Base-by-base conservation (phyloP, 2,888 invertebrate genomes). In the Myopa tessellatipennis region DNA sequence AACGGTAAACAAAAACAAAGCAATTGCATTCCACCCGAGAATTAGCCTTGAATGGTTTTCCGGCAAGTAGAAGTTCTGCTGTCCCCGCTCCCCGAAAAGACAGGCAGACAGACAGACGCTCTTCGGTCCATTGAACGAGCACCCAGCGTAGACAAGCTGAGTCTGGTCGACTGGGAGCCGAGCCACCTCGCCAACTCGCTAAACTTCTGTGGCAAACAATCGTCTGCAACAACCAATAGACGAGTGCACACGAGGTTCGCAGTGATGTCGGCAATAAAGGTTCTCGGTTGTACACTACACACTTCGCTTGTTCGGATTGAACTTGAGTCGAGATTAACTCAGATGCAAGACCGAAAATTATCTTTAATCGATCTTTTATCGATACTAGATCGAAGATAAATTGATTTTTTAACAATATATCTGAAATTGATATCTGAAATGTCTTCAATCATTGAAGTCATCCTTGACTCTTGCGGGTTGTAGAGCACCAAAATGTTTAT, bases 11-110 rank as follows among this genome's bases (percentile, higher is more conserved):
- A 73, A 72, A 68, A 69, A 74, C 71, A 75, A 69, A 71, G 14
- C 65, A 61, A 61, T 71, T 38, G 14, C 8, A 1, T 38, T n/a
- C 38, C 55, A 12, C 68, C 36, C 40, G 74, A 69, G 74, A 78
- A 78, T 78, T 70, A 75, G 50, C 70, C 63, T 67, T 14, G 74
- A 78, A 78, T 78, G 65, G 71, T 38, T 78, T 78, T 71, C 71
- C 74, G 63, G 65, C 50, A 58, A 67, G 58, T 71, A 60, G 63
- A 63, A 50, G 10, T 74, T 74, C 69, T 45, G 45, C 1, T 45
- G 1, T 40, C 61, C 38, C 38, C 38, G n/a, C n/a, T 16, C n/a
- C n/a, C 10, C 16, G 40, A 26, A 26, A 26, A 26, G 26, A 26
- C 26, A 26, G 26, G 40, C 67, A 38, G 58, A n/a, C 45, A 12